phyloP scores from a whole-genome alignment of 1,140 invertebrate species.

The Probaryconus sp. region DNA sequence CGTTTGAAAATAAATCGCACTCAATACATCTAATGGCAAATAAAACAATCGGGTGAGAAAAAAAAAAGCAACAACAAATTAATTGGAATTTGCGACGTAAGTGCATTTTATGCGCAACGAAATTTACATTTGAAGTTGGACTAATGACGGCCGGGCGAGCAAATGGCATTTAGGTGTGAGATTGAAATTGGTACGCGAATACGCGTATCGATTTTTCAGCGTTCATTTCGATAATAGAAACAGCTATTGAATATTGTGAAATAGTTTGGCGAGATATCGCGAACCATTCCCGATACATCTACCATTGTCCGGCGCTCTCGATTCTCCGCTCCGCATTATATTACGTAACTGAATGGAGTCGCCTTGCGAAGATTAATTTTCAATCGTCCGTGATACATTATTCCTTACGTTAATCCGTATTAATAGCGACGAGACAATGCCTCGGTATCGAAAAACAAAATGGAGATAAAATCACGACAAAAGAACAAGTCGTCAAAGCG shows the following conservation, averaged over 20 bases:
- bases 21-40: too few species aligned
- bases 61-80: too few species aligned
- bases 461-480: slow-evolving; percentile 4
- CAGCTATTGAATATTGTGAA: slow-evolving; percentile 50
- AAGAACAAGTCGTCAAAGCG: neutral
- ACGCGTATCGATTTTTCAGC: slow-evolving; percentile 45
- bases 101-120: slow-evolving; percentile 16
- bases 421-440: slow-evolving; percentile 23
- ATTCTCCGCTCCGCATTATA: slow-evolving; percentile 48
- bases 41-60: too few species aligned
- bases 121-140: slow-evolving; percentile 43
- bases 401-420: slow-evolving; percentile 39
- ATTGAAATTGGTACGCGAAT: slow-evolving; percentile 45
- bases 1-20: too few species aligned
- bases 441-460: slow-evolving; percentile 22
- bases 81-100: slow-evolving; percentile 4
- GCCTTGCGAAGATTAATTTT: slow-evolving; percentile 51
- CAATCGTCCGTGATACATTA: slow-evolving; percentile 44
- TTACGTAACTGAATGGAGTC: slow-evolving; percentile 25
- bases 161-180: slow-evolving; percentile 38
- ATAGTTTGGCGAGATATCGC: slow-evolving; percentile 49
- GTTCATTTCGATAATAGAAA: slow-evolving; percentile 46
- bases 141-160: slow-evolving; percentile 35
- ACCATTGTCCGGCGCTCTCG: slow-evolving; percentile 39
- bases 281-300: slow-evolving; percentile 42